These are phyloP conservation scores for Seriola aureovittata DNA, from an alignment of 2,113 vertebrate species.

Conservation along the genomic window DNA sequence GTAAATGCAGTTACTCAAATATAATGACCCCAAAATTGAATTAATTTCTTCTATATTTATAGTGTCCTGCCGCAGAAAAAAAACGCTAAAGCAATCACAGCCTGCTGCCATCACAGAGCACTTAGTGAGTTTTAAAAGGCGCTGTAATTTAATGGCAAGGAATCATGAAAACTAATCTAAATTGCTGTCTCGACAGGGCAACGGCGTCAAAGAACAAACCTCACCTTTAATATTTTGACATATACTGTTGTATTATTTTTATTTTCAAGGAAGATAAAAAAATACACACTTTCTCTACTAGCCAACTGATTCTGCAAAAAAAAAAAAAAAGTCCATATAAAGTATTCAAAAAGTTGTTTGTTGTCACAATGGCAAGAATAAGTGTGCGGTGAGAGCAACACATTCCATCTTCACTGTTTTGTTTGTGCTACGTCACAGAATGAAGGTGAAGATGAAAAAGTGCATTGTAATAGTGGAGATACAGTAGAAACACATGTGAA, in stretches of 20 bases:
- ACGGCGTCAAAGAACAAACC: background rate
- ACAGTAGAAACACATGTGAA: background rate
- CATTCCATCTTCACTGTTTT: background rate
- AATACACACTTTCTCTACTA: background rate
- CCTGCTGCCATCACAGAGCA: slow-evolving; percentile 30
- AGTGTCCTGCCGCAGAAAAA: slow-evolving; percentile 11
- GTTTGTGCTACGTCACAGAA: background rate
- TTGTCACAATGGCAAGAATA: slow-evolving; percentile 3
- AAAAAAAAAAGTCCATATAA: background rate
- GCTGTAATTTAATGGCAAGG: slow-evolving; percentile 39
- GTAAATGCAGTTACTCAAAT: slow-evolving; percentile 55
- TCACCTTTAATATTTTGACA: slow-evolving; percentile 21
- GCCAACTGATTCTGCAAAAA: background rate
- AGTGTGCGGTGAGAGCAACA: slow-evolving; percentile 1
- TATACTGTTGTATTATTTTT: slow-evolving; percentile 4
- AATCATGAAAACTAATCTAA: slow-evolving; percentile 43
- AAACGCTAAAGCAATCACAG: slow-evolving; percentile 13
- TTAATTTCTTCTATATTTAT: slow-evolving; percentile 40
- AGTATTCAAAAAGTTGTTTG: slow-evolving; percentile 8
- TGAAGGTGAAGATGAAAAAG: slow-evolving; percentile 20
- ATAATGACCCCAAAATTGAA: slow-evolving; percentile 29
- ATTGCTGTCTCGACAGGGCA: slow-evolving; percentile 18
- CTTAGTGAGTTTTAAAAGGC: slow-evolving; percentile 53
- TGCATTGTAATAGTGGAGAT: background rate
- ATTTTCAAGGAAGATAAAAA: slow-evolving; percentile 1